Base-by-base conservation (phyloP, 2,888 invertebrate species). In the Philereme transversata region DNA sequence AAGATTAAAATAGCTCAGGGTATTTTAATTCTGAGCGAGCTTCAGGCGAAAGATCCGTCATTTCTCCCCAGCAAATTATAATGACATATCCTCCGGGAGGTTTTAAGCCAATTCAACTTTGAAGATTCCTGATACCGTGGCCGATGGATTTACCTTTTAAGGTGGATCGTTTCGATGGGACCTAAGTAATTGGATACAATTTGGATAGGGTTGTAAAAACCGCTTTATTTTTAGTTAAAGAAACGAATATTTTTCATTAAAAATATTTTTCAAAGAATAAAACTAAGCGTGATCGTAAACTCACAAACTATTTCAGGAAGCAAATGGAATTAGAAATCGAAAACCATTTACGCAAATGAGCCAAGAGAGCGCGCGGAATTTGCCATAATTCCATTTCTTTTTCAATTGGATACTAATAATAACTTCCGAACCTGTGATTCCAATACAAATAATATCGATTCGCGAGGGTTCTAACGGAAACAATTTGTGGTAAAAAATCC, bases 1-100 rank as follows among this genome's bases (percentile, higher is more conserved):
- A 89, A 90, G 90, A 91, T 90, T 91, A 92, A 91, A 90, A 90
- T 90, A 89, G 92, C 92, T 92, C 84, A 88, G 83, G 87, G 88
- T 88, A 88, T 87, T 87, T 86, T 86, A 85, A 86, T 87, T 81
- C 83, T 82, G 78, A 77, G 78, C 60, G 73, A 71, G 87, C 87
- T 81, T 79, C 75, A 81, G 86, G 90, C 84, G 79, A 77, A 74
- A 87, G 84, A 90, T 90, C 89, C 85, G 90, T 91, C 92, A 90
- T 90, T 86, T 84, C 87, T 87, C 90, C 89, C 86, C 79, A 75
- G 79, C 80, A 90, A 90, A 92, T 92, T 90, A 89, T 88, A 90
- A 89, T 90, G 92, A 90, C 90, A 91, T 84, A 89, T 90, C 88
- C 86, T 83, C 80, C 77, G 86, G 89, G 89, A 87, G 88, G 86